Evolutionary conservation across 1,140 invertebrate species (phyloP).

Genomic region (Drosophila sproati): DNA sequence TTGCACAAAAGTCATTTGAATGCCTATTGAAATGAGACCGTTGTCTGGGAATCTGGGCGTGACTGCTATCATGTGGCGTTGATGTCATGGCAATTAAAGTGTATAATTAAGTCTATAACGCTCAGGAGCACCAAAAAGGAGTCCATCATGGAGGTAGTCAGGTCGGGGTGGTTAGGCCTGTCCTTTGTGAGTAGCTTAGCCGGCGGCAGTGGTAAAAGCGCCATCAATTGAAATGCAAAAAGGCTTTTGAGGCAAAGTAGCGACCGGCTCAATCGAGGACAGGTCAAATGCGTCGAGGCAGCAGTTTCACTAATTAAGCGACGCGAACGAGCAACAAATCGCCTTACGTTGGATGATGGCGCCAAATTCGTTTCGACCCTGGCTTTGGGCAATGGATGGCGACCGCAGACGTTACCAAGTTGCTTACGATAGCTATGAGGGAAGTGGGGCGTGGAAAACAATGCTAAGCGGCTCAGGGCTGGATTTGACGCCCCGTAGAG

Average conservation of each 20-base stretch:
- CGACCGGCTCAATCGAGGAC: slow-evolving; percentile 18
- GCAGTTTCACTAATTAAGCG: slow-evolving; percentile 71
- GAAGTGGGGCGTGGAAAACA: slow-evolving; percentile 44
- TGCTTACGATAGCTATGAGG: slow-evolving; percentile 25
- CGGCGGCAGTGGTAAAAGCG: slow-evolving; percentile 17
- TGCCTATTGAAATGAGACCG: slow-evolving; percentile 8
- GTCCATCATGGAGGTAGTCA: slow-evolving; percentile 43
- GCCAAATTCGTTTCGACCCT: slow-evolving; percentile 26
- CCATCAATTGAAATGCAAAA: slow-evolving; percentile 79
- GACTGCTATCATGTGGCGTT: slow-evolving; percentile 43
- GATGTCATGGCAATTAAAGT: slow-evolving; percentile 70
- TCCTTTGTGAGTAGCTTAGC: slow-evolving; percentile 19
- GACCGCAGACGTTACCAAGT: slow-evolving; percentile 26
- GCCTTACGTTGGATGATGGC: slow-evolving; percentile 40
- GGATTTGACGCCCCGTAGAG: slow-evolving; percentile 45
- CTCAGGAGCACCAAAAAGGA: slow-evolving; percentile 30
- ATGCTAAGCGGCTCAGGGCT: slow-evolving; percentile 55
- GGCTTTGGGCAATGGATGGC: slow-evolving; percentile 24
- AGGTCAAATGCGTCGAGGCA: slow-evolving; percentile 67
- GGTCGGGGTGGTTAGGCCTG: background rate
- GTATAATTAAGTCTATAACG: slow-evolving; percentile 69
- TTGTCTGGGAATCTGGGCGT: slow-evolving; percentile 7
- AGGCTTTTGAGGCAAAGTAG: slow-evolving; percentile 54
- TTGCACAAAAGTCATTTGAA: slow-evolving; percentile 59
- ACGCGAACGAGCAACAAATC: slow-evolving; percentile 45